A percentile compares a stretch with the other conserved stretches of the same genome.
These are phyloP conservation scores for Drymonia ruficornis DNA, from an alignment of 2,888 invertebrate species.

Conservation along the genomic window DNA sequence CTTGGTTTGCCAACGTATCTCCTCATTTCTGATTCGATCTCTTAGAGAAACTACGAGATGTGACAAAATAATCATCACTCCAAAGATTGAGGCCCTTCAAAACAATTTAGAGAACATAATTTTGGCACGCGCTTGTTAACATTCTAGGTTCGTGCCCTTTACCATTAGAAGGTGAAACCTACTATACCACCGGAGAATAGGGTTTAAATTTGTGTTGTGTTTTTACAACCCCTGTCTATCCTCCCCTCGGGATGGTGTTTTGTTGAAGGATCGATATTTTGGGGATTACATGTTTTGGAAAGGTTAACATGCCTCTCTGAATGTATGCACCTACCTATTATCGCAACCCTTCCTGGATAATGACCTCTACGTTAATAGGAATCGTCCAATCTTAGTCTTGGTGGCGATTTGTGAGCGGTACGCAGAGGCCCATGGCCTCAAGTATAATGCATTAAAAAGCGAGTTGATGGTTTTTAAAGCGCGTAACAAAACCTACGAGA, in stretches of 20 bases:
- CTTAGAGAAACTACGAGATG: no score
- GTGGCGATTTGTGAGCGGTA: no score
- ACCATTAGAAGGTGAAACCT: conserved; percentile 11
- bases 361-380: no score
- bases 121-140: conserved; percentile 55
- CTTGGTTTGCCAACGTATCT: no score
- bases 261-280: conserved; percentile 40
- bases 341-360: no score
- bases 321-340: neutral
- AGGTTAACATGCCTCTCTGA: conserved; percentile 14
- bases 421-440: no score
- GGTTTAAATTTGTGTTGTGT: conserved; percentile 22
- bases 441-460: no score
- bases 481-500: no score
- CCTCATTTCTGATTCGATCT: no score
- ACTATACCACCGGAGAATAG: conserved; percentile 16
- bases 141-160: conserved; percentile 33
- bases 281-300: conserved; percentile 26
- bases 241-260: conserved; percentile 33
- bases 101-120: conserved; percentile 48
- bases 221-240: conserved; percentile 26
- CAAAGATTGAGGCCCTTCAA: conserved; percentile 30
- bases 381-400: no score
- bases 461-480: no score
- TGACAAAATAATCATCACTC: neutral